phyloP scores from a whole-genome alignment of 2,797 vertebrate species.

The Alectoris magna region DNA sequence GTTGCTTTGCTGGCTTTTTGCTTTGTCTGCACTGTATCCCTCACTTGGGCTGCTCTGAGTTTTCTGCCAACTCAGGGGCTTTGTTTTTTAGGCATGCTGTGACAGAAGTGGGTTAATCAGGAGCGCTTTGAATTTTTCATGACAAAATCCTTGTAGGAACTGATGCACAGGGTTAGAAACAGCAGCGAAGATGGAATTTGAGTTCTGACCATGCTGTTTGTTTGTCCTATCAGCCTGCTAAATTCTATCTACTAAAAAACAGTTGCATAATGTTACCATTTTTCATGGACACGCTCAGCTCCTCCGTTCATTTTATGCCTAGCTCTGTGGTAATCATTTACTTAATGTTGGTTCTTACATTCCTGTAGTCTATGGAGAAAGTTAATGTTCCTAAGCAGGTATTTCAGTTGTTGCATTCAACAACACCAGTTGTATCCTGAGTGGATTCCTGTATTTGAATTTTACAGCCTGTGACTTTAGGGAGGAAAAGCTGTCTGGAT shows the following conservation, averaged over 20 bases:
- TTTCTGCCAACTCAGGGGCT: background rate
- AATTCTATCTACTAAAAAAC: background rate
- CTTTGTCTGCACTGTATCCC: background rate
- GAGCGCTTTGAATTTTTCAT: background rate
- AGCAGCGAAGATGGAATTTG: background rate
- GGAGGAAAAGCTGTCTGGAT: background rate
- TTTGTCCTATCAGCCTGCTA: background rate
- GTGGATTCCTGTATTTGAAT: background rate
- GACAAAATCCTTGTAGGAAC: background rate
- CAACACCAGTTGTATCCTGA: background rate
- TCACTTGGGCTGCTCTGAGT: background rate
- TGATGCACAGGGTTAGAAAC: background rate
- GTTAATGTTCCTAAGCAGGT: background rate
- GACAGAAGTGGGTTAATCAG: background rate
- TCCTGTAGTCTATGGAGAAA: background rate
- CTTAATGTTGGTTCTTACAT: background rate
- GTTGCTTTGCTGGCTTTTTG: background rate
- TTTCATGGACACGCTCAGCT: background rate
- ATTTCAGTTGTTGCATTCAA: background rate
- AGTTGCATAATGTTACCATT: background rate
- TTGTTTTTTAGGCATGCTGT: background rate
- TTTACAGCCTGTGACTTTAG: background rate
- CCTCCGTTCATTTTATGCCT: background rate
- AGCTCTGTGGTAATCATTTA: background rate
- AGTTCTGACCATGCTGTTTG: background rate